Conservation (phyloP, 2,113 vertebrate species). For the Cacatua alba region DNA sequence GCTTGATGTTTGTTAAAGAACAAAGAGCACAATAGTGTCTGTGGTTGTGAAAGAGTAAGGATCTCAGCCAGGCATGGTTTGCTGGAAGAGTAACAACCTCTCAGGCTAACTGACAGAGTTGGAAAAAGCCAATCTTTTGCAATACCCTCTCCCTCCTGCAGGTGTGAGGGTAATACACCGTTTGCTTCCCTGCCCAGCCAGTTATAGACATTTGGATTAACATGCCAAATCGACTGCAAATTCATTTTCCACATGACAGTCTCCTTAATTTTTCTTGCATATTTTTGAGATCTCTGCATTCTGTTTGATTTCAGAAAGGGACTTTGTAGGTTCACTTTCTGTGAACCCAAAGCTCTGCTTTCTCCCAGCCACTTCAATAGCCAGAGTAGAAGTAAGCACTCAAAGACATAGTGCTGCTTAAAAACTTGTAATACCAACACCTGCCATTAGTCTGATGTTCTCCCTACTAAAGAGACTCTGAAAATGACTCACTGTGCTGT, state of each 20-base stretch:
- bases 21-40: neutral
- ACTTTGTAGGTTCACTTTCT: neutral
- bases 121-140: neutral
- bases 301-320: neutral
- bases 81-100: neutral
- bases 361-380: neutral
- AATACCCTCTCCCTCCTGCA: neutral
- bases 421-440: neutral
- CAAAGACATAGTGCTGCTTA: neutral
- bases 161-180: neutral
- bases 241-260: neutral
- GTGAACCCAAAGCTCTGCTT: neutral
- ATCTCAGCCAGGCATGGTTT: neutral
- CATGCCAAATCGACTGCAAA: neutral
- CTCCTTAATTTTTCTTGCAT: neutral
- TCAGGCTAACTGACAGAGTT: neutral
- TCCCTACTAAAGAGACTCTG: neutral
- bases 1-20: neutral
- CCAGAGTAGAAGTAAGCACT: neutral
- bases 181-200: neutral
- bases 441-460: neutral
- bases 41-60: neutral
- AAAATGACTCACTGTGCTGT: neutral
- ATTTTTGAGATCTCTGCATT: neutral
- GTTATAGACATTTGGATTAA: neutral